Conservation (phyloP, 1,140 invertebrate genomes). For the Brachionus koreanus region DNA sequence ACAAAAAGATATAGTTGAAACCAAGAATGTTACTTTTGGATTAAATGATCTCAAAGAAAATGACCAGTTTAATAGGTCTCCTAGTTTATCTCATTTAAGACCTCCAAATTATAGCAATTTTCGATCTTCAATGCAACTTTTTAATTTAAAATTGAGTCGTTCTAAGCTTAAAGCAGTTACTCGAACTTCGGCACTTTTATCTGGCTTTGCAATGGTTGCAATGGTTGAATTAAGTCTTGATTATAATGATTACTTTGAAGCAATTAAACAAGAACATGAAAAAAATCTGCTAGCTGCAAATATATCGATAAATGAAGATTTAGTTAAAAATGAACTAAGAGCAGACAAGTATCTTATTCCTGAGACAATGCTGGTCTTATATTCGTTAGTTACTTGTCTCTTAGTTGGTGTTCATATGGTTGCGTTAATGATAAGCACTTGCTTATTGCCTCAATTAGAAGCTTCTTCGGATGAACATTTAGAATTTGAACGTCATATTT, state of each 20-base stretch:
- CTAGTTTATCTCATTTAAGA: not conserved
- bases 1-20: not conserved
- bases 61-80: not conserved
- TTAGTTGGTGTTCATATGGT: conserved; percentile 46
- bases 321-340: not conserved
- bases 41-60: not conserved
- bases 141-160: conserved; percentile 43
- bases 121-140: conserved; percentile 16
- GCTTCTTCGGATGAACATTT: conserved; percentile 36
- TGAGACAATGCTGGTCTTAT: conserved; percentile 27
- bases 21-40: not conserved
- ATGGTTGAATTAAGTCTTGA: conserved; percentile 43
- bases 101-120: not conserved
- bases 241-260: conserved; percentile 39
- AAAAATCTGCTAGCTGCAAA: conserved; percentile 7
- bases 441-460: conserved; percentile 47
- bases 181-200: conserved; percentile 46
- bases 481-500: conserved; percentile 11
- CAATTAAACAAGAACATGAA: not conserved
- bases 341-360: not conserved
- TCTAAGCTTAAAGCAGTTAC: conserved; percentile 47
- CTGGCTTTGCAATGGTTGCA: conserved; percentile 47
- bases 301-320: not conserved
- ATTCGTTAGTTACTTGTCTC: conserved; percentile 45
- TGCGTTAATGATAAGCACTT: conserved; percentile 46